These are phyloP conservation scores for Sogatella furcifera DNA, from an alignment of 1,140 invertebrate species.

Conservation along the genomic window DNA sequence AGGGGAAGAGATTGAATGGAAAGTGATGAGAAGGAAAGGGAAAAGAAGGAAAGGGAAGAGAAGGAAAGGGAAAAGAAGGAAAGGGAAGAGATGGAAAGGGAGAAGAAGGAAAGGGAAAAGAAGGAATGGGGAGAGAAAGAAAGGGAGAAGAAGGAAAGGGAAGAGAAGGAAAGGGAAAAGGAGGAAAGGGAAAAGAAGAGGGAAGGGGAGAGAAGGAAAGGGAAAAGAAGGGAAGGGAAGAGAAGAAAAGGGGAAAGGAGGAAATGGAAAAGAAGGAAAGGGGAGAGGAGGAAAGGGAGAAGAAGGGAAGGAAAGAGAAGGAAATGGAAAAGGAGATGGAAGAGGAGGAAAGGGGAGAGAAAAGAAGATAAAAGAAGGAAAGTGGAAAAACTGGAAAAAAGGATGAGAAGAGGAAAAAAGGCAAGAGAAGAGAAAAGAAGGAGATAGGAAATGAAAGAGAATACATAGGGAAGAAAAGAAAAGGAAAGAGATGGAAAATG, in stretches of 20 bases:
- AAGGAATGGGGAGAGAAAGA: not conserved
- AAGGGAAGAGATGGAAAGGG: too few species aligned
- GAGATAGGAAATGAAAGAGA: not conserved
- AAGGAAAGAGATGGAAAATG: too few species aligned
- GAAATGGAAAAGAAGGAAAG: not conserved
- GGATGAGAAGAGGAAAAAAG: not conserved
- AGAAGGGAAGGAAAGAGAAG: not conserved
- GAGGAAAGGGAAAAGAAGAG: not conserved
- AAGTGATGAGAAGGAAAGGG: too few species aligned
- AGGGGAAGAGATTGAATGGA: too few species aligned
- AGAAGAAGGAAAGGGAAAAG: too few species aligned
- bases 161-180: not conserved
- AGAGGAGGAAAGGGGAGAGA: too few species aligned
- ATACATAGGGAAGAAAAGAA: not conserved
- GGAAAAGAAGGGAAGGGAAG: not conserved
- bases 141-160: not conserved
- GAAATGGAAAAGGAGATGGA: too few species aligned
- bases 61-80: not conserved
- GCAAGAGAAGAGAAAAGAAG: not conserved
- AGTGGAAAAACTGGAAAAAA: not conserved
- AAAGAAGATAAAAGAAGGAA: not conserved
- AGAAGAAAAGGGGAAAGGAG: not conserved
- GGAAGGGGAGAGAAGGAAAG: not conserved
- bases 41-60: too few species aligned
- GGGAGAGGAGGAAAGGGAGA: not conserved